Percentiles rank a stretch among this genome's conserved stretches.
These are phyloP conservation scores for Leucophenga varia DNA, from an alignment of 1,140 invertebrate genomes.

Conservation along the genomic window DNA sequence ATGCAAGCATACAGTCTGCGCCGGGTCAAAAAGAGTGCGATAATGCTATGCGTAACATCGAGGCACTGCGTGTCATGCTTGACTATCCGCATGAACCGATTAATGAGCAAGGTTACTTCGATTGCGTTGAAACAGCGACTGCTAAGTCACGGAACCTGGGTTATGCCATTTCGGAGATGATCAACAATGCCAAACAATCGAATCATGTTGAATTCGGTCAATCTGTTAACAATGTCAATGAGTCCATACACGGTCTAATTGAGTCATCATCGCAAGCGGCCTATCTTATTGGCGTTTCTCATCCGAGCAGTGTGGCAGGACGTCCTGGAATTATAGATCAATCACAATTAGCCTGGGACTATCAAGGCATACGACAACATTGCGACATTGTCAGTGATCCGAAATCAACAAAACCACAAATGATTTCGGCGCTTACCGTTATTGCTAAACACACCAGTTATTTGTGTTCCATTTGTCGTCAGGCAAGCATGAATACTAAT, in stretches of 20 bases:
- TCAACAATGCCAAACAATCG: conserved; percentile 84
- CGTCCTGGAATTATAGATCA: conserved; percentile 90
- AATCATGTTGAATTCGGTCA: conserved; percentile 87
- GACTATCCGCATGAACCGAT: conserved; percentile 87
- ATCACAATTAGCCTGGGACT: conserved; percentile 82
- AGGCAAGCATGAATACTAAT: conserved; percentile 86
- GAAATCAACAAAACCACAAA: conserved; percentile 79
- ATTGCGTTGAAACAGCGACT: conserved; percentile 90
- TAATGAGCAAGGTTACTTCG: conserved; percentile 88
- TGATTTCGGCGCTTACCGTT: conserved; percentile 86
- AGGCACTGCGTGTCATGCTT: conserved; percentile 78
- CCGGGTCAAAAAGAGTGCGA: conserved; percentile 96
- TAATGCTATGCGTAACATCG: conserved; percentile 91
- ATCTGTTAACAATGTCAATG: conserved; percentile 80
- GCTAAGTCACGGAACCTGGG: conserved; percentile 88
- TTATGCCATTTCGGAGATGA: conserved; percentile 92
- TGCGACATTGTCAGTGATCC: conserved; percentile 79
- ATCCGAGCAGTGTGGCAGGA: conserved; percentile 88
- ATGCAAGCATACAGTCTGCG: conserved; percentile 79
- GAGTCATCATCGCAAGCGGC: conserved; percentile 92
- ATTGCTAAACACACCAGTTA: conserved; percentile 97
- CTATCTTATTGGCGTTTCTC: conserved; percentile 89
- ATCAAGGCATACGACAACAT: conserved; percentile 84
- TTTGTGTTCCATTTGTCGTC: conserved; percentile 90
- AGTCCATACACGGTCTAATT: conserved; percentile 88